phyloP scores from a whole-genome alignment of 2,113 vertebrate genomes.

The Sterna hirundo region DNA sequence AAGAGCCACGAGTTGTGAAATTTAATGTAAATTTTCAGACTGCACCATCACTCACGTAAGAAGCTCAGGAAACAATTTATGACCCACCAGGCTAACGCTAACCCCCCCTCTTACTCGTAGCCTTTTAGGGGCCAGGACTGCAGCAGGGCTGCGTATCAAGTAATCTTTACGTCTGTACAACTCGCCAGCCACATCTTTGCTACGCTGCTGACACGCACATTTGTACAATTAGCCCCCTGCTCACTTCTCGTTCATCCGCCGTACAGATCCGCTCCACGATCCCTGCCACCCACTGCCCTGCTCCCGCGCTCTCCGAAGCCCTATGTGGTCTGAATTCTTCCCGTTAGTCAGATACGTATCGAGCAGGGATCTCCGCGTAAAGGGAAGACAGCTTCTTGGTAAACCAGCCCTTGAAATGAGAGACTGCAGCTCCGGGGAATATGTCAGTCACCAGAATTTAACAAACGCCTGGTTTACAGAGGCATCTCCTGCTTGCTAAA shows the following conservation, averaged over 20 bases:
- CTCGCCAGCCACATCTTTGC: neutral
- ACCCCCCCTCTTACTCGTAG: neutral
- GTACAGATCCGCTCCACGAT: fast-evolving
- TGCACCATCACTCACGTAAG: neutral
- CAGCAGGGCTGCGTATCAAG: neutral
- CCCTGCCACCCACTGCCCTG: neutral
- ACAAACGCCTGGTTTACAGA: neutral
- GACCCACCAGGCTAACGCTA: neutral
- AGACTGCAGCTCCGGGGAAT: neutral
- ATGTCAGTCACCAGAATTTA: neutral
- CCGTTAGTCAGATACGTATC: fast-evolving
- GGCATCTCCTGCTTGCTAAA: neutral
- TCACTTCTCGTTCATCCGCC: neutral
- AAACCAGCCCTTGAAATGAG: neutral
- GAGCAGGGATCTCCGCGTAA: neutral
- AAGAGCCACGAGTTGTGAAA: neutral
- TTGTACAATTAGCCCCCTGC: neutral
- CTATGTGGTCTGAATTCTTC: neutral
- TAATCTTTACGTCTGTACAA: neutral
- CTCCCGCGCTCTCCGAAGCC: neutral
- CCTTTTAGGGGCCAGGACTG: neutral
- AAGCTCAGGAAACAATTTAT: neutral
- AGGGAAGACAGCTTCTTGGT: neutral
- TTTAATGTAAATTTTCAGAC: neutral
- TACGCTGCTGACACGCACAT: neutral